Conservation (phyloP, 2,888 invertebrate genomes). For the Oscheius sp. region DNA sequence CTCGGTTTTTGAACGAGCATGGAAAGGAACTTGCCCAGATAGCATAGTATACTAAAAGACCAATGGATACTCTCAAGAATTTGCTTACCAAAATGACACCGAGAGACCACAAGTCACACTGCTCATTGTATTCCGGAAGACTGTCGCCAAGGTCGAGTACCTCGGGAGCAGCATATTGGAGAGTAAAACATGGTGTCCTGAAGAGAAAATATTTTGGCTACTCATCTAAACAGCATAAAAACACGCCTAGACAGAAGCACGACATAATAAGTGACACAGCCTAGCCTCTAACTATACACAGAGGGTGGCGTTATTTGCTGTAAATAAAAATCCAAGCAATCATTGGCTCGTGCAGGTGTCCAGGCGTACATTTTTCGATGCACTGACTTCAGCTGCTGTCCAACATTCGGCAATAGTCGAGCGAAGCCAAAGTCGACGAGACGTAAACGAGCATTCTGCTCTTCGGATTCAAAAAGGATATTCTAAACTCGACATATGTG, state of each 20-base stretch:
- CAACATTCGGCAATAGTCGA: constrained; percentile 76
- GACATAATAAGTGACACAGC: constrained; percentile 4
- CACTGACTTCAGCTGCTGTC: constrained; percentile 60
- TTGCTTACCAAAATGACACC: constrained; percentile 85
- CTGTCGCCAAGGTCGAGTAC: constrained; percentile 79
- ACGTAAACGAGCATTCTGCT: constrained; percentile 79
- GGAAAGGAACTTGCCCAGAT: constrained; percentile 88
- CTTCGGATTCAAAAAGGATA: constrained; percentile 77
- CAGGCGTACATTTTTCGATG: constrained; percentile 51
- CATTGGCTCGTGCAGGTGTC: constrained; percentile 5
- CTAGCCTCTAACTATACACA: constrained; percentile 3
- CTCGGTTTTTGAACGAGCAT: constrained; percentile 78
- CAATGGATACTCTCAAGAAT: not conserved
- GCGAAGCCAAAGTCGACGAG: constrained; percentile 97
- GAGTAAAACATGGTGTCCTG: constrained; percentile 89
- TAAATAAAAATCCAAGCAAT: not conserved
- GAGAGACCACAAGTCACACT: constrained; percentile 93
- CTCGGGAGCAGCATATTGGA: constrained; percentile 94
- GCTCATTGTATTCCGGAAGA: constrained; percentile 80
- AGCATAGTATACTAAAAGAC: constrained; percentile 81
- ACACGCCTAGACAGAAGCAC: constrained; percentile 20
- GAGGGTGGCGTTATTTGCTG: not conserved
- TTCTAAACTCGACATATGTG: constrained; percentile 73
- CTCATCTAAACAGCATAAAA: not conserved
- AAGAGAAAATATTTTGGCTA: not conserved